Evolutionary conservation across 2,888 invertebrate species (phyloP), one percentile per base, ranked within the genome.

Genomic region (Himalopsyche anomala): DNA sequence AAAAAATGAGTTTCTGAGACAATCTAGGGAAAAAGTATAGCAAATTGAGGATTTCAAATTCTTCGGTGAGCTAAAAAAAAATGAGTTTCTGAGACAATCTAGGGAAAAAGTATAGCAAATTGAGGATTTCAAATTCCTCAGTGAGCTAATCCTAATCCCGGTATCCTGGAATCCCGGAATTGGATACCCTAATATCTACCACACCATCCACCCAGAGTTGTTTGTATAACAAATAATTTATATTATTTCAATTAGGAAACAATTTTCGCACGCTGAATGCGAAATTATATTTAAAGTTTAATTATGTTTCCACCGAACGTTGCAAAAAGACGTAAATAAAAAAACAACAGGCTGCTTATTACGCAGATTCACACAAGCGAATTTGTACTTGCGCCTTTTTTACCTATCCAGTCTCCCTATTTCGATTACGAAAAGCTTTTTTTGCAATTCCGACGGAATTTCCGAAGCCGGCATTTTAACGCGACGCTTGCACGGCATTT

Each of bases 401-500:
- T 74, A 36, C 36, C 36, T 36, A 74, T 74, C 12, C 38, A 36
- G 62, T 62, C 74, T 74, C 74, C 74, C 28, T 12, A 74, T 74
- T 74, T 74, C 74, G 74, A 74, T 74, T 36, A 74, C 74, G 36
- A 36, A 74, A 74, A 36, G 74, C 74, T 74, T 74, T 74, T 74
- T 36, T 74, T 38, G 74, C 74, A 74, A 74, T 74, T 74, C 12
- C 74, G 74, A 28, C 38, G 38, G 38, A 74, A 74, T 74, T 74
- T 12, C 74, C 74, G 36, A 12, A 28, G 74, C 74, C 38, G 5
- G 74, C 15, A 28, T 42, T 80, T 80, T 80, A 51, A 45, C 80
- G 51, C 51, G 80, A 17, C 80, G 80, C 74, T 74, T 45, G 80
- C 80, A 80, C 42, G 80, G 45, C 81, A 82, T 62, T 85, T 79